A percentile compares a stretch with the other conserved stretches of the same genome.
Evolutionary conservation across 2,797 vertebrate genomes (phyloP).

Genomic region (Enteromius viviparus): DNA sequence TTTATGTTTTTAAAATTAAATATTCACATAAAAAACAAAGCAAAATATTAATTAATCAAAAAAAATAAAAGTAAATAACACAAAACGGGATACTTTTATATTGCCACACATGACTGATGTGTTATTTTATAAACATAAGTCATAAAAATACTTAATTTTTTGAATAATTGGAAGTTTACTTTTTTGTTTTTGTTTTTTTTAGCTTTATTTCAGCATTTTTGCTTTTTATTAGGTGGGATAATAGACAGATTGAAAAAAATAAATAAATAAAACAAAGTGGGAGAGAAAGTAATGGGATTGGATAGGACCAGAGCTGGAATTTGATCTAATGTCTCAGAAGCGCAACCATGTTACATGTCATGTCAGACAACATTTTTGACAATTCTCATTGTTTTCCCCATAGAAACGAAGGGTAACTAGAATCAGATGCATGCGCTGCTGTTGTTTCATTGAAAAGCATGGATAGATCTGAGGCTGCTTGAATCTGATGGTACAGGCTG

Average conservation of each 20-base stretch:
- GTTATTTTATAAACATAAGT: not conserved
- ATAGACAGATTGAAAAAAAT: not conserved
- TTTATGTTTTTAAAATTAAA: not conserved
- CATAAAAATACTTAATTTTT: not conserved
- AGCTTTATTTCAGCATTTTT: not conserved
- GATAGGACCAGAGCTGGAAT: not conserved
- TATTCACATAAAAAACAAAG: not conserved
- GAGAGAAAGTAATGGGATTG: not conserved
- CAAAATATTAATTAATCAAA: not conserved
- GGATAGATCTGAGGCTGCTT: not conserved
- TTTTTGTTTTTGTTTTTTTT: not conserved
- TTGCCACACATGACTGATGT: not conserved
- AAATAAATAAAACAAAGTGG: no score
- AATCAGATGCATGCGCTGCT: slow-evolving; percentile 17
- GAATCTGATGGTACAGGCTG: not conserved
- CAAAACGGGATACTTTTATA: not conserved
- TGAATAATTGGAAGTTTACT: not conserved
- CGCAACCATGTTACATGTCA: not conserved
- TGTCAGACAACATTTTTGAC: not conserved
- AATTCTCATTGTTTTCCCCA: not conserved
- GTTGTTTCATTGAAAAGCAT: slow-evolving; percentile 40
- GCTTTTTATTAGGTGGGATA: not conserved
- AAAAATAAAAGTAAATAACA: not conserved
- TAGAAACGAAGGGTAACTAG: not conserved
- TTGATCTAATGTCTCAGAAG: not conserved